These are phyloP conservation scores for Ceyx cyanopectus DNA, from an alignment of 2,113 vertebrate genomes.

Conservation along the genomic window DNA sequence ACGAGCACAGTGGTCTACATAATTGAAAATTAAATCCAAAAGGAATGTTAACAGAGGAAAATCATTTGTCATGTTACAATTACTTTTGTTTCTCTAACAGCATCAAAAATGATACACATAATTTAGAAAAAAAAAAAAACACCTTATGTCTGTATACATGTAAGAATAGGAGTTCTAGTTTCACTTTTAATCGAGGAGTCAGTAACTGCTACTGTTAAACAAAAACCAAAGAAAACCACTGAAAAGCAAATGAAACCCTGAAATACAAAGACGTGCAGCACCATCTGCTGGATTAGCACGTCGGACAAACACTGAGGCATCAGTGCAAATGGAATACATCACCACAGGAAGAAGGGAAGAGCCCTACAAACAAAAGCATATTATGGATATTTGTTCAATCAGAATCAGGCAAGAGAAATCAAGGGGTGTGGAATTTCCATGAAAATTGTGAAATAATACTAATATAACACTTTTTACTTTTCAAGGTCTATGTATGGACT, in stretches of 20 bases:
- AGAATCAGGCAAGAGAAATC: neutral
- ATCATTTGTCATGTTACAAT: constrained; percentile 3
- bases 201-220: neutral
- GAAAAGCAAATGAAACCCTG: neutral
- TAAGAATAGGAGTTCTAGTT: constrained; percentile 16
- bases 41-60: neutral
- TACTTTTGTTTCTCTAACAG: constrained; percentile 37
- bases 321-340: neutral
- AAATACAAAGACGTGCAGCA: constrained; percentile 76
- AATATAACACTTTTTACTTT: neutral
- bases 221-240: neutral
- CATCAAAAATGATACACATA: constrained; percentile 19
- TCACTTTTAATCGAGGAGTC: constrained; percentile 8
- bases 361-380: neutral
- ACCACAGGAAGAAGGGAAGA: neutral
- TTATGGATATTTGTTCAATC: neutral
- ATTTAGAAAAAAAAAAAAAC: neutral
- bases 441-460: neutral
- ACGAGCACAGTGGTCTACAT: neutral
- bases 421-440: neutral
- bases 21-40: constrained; percentile 30
- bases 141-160: neutral
- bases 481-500: neutral
- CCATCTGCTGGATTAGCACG: constrained; percentile 78
- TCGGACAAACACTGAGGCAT: neutral